Evolutionary conservation across 2,113 vertebrate species (phyloP), one percentile per base, ranked within the genome.

Genomic region (Onychostruthus taczanowskii): DNA sequence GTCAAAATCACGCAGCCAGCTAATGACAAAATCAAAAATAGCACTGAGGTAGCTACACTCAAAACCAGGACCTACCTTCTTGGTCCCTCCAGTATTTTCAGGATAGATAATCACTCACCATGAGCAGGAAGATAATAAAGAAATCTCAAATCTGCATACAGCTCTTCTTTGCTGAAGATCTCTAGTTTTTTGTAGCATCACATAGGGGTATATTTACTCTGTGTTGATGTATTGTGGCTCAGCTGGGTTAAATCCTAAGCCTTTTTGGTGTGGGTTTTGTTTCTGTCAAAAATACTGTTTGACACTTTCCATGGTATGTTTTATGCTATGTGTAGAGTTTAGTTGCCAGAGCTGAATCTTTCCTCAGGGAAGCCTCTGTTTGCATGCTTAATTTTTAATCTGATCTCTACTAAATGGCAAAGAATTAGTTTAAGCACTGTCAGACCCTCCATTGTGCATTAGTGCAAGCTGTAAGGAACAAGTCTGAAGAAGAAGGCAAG

Each of bases 341-440:
- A 28, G 41, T 84, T 96, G 73, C 49, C 26, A 62, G 70, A 83
- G 76, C 63, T 55, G 52, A 69, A 74, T 50, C 33, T 90, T 90
- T 95, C 56, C 85, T 95, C 21, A 55, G 49, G 83, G 64, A 96
- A 69, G 41, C 44, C 28, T 95, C 46, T 37, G 56, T 90, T 84
- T 88, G 46, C 52, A 9, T 90, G 72, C 67, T 73, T 89, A 89
- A 76, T 91, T 96, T 96, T 96, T 87, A 93, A 62, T 80, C 64
- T 82, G 69, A 44, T 91, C 53, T 86, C 58, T 91, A n/a, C 43
- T 77, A 94, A 94, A 74, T 39, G n/a, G 61, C 84, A 69, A 88
- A 93, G 76, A 84, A 49, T 41, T 10, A 73, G 23, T 84, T 95
- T 82, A 61, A 89, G 77, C 62, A 63, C 28, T 4, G 6, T 15